These are phyloP conservation scores for Parelbella ahira DNA, from an alignment of 2,888 invertebrate genomes.

Conservation along the genomic window DNA sequence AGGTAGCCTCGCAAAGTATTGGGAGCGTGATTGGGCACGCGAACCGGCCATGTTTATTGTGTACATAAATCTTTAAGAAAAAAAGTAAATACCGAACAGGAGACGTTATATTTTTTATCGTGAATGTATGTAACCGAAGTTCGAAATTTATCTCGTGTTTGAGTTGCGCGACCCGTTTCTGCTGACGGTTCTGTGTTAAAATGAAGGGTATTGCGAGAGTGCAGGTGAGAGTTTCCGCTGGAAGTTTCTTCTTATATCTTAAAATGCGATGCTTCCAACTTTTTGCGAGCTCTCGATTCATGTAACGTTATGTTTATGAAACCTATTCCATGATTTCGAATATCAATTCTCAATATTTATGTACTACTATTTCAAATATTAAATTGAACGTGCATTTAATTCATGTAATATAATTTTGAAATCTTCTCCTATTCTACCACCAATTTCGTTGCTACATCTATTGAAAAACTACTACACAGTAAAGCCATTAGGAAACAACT, in stretches of 20 bases:
- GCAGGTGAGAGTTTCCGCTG: conserved; percentile 11
- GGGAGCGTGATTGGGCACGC: conserved; percentile 62
- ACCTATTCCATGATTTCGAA: conserved; percentile 1
- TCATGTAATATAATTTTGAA: no score
- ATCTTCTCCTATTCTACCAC: no score
- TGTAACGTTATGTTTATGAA: conserved; percentile 11
- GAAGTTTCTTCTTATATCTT: conserved; percentile 9
- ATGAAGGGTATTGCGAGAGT: conserved; percentile 12
- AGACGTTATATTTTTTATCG: conserved; percentile 29
- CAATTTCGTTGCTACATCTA: no score
- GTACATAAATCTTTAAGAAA: conserved; percentile 66
- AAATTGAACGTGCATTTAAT: no score
- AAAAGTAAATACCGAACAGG: conserved; percentile 24
- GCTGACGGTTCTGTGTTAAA: conserved; percentile 12
- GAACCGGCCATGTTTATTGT: conserved; percentile 54
- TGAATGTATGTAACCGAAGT: conserved; percentile 2
- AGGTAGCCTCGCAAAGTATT: conserved; percentile 47
- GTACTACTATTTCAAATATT: no score
- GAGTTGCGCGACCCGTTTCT: conserved; percentile 13
- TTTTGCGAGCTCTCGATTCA: conserved; percentile 9
- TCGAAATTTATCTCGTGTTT: conserved; percentile 9
- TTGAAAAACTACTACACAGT: no score
- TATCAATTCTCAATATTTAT: background rate
- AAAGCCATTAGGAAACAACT: no score
- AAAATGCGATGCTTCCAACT: conserved; percentile 5